These are phyloP conservation scores for Edolisoma coerulescens DNA, from an alignment of 2,113 vertebrate genomes.

Conservation along the genomic window DNA sequence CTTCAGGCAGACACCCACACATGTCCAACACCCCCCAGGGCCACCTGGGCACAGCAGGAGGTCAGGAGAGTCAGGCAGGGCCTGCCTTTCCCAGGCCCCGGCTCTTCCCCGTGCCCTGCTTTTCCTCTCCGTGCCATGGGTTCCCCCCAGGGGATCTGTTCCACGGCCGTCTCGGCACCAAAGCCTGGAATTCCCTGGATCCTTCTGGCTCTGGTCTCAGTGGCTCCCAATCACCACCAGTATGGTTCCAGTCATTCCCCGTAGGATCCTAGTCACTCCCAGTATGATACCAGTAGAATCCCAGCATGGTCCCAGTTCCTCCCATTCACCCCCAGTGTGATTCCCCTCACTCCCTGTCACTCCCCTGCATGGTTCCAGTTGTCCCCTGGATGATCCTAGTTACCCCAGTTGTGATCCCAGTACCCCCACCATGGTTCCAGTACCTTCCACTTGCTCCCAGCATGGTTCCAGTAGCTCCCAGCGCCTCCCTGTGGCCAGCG, in stretches of 20 bases:
- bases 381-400: neutral
- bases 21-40: neutral
- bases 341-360: neutral
- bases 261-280: neutral
- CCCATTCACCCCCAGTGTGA: neutral
- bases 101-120: neutral
- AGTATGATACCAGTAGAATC: neutral
- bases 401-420: neutral
- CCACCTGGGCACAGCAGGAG: neutral
- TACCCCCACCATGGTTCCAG: neutral
- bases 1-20: neutral
- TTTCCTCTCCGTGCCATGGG: neutral
- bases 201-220: neutral
- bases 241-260: neutral
- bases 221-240: neutral
- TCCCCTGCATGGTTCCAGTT: neutral
- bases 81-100: neutral
- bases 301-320: neutral
- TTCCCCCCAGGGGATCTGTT: neutral
- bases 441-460: neutral
- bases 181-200: neutral
- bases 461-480: neutral
- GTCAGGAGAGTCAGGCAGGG: neutral
- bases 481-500: neutral
- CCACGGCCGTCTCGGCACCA: neutral